Conservation (phyloP, 2,888 invertebrate species). For the Helobdella robusta region DNA sequence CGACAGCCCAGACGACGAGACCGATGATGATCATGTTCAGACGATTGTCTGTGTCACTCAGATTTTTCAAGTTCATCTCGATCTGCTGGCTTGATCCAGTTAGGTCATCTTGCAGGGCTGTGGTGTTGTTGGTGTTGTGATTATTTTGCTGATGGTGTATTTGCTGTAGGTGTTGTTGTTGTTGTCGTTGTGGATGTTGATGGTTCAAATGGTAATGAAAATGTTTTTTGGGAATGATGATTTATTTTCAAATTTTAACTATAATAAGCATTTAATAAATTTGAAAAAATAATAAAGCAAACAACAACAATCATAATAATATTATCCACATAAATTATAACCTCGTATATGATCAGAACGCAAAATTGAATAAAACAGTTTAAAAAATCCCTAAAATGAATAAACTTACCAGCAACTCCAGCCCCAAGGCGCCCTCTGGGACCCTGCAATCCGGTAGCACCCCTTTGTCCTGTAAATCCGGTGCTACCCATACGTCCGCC, state of each 20-base stretch:
- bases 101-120: conserved; percentile 19
- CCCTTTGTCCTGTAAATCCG: conserved; percentile 26
- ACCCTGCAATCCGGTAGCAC: conserved; percentile 24
- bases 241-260: not conserved
- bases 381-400: not conserved
- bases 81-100: not conserved
- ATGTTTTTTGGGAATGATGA: not conserved
- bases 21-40: conserved; percentile 23
- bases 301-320: too few relatives aligned
- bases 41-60: conserved; percentile 8
- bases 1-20: conserved; percentile 23
- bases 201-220: not conserved
- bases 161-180: not conserved
- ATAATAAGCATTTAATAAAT: not conserved
- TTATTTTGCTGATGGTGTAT: not conserved
- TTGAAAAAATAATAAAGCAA: not conserved
- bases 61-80: not conserved
- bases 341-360: too few relatives aligned
- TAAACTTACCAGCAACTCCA: conserved; percentile 35
- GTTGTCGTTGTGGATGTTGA: too few relatives aligned
- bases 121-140: not conserved
- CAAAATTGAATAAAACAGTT: not conserved
- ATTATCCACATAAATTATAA: too few relatives aligned
- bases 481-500: conserved; percentile 37
- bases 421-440: conserved; percentile 31